A percentile compares a stretch with the other conserved stretches of the same genome.
phyloP scores from a whole-genome alignment of 2,797 vertebrate genomes.

The Lateolabrax maculatus region DNA sequence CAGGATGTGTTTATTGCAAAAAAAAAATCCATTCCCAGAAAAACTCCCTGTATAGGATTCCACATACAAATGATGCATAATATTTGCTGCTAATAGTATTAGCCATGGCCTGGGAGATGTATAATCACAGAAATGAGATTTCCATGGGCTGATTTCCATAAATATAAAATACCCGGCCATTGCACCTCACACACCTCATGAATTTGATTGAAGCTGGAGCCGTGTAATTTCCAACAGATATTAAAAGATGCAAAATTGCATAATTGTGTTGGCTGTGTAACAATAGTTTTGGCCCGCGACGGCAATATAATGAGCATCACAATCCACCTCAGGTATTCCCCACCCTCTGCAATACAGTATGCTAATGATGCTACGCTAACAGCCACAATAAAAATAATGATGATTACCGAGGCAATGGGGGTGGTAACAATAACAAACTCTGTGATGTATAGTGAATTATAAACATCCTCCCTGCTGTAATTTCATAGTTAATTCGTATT shows the following conservation, averaged over 20 bases:
- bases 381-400: slow-evolving; percentile 71
- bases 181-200: slow-evolving; percentile 57
- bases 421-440: slow-evolving; percentile 61
- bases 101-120: slow-evolving; percentile 42
- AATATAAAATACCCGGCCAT: slow-evolving; percentile 48
- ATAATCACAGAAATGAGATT: slow-evolving; percentile 63
- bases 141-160: slow-evolving; percentile 66
- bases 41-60: slow-evolving; percentile 20
- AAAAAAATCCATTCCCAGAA: slow-evolving; percentile 13
- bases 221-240: slow-evolving; percentile 61
- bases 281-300: slow-evolving; percentile 47
- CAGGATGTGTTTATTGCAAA: slow-evolving; percentile 20
- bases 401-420: slow-evolving; percentile 53
- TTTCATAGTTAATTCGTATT: slow-evolving; percentile 55
- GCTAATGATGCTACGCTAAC: slow-evolving; percentile 72
- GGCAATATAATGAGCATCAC: slow-evolving; percentile 50
- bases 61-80: slow-evolving; percentile 35
- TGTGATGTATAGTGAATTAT: slow-evolving; percentile 61
- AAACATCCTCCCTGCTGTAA: slow-evolving; percentile 48
- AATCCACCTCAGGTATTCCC: slow-evolving; percentile 55
- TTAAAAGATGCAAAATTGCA: slow-evolving; percentile 68
- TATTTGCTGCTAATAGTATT: slow-evolving; percentile 42
- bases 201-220: slow-evolving; percentile 54
- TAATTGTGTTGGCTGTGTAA: slow-evolving; percentile 57
- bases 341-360: slow-evolving; percentile 57